phyloP scores from a whole-genome alignment of 2,113 vertebrate genomes.

The Lepidothrix coronata region DNA sequence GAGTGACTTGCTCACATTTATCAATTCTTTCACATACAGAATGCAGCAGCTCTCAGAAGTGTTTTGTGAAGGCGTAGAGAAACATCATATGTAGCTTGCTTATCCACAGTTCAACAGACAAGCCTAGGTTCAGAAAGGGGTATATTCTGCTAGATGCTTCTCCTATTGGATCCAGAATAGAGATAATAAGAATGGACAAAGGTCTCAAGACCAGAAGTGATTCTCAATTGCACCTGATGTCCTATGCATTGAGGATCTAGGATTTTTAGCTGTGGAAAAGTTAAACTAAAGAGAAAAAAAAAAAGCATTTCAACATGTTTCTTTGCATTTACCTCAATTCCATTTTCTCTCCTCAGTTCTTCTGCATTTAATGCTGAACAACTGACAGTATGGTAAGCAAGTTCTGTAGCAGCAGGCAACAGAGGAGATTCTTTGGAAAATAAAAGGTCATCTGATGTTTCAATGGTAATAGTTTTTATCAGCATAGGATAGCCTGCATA shows the following conservation, averaged over 20 bases:
- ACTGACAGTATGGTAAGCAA: constrained; percentile 95
- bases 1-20: not conserved
- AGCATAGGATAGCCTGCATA: constrained; percentile 99
- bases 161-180: not conserved
- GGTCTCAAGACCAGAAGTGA: not conserved
- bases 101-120: not conserved
- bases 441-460: constrained; percentile 89
- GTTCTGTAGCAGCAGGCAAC: constrained; percentile 88
- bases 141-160: not conserved
- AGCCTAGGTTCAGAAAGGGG: not conserved
- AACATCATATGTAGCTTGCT: fast-evolving
- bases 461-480: constrained; percentile 96
- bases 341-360: constrained; percentile 91
- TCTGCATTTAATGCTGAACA: constrained; percentile 97
- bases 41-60: not conserved
- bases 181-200: not conserved
- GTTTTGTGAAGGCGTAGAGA: not conserved
- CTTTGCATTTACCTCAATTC: constrained; percentile 87
- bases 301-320: not conserved
- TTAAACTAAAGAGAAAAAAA: not conserved
- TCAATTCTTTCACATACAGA: not conserved
- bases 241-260: not conserved
- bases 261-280: not conserved
- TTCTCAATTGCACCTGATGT: not conserved
- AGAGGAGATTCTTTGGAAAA: constrained; percentile 95